Evolutionary conservation across 2,113 vertebrate species (phyloP).

Genomic region (Paramisgurnus dabryanus): DNA sequence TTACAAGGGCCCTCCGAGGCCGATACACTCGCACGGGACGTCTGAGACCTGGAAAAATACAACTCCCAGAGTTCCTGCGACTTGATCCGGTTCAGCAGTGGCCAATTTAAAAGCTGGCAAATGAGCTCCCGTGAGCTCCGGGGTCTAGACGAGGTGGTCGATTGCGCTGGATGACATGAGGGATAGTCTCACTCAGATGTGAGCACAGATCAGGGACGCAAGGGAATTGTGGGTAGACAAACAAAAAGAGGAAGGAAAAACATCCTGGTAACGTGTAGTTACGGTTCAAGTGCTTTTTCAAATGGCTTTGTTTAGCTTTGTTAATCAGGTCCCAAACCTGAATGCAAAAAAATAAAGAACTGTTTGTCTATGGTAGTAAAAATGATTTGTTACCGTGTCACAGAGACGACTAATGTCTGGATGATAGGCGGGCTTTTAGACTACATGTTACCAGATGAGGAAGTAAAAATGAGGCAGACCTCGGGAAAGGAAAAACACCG

Average conservation of each 20-base stretch:
- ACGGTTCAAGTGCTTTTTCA: not conserved
- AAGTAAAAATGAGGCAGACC: constrained; percentile 5
- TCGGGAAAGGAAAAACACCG: constrained; percentile 41
- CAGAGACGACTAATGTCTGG: not conserved
- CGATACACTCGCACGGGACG: not conserved
- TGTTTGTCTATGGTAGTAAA: too few species aligned
- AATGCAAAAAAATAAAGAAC: not conserved
- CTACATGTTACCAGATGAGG: constrained; percentile 44
- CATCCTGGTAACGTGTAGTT: constrained; percentile 44
- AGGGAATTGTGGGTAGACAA: not conserved
- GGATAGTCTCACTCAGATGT: not conserved
- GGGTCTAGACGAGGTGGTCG: constrained; percentile 21
- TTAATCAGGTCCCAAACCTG: not conserved
- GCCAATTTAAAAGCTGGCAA: constrained; percentile 33
- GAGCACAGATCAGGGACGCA: not conserved
- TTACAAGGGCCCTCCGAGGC: constrained; percentile 8
- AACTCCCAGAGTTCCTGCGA: constrained; percentile 33
- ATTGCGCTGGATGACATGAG: constrained; percentile 3
- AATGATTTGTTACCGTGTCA: not conserved
- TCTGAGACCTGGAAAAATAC: constrained; percentile 37
- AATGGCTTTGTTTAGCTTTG: constrained; percentile 47
- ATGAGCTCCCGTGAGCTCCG: constrained; percentile 42
- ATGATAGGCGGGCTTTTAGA: constrained; percentile 42
- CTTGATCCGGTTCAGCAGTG: constrained; percentile 19
- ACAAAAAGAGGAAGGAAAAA: not conserved